These are phyloP conservation scores for Abrostola triplasia DNA, from an alignment of 2,888 invertebrate genomes.

Conservation along the genomic window DNA sequence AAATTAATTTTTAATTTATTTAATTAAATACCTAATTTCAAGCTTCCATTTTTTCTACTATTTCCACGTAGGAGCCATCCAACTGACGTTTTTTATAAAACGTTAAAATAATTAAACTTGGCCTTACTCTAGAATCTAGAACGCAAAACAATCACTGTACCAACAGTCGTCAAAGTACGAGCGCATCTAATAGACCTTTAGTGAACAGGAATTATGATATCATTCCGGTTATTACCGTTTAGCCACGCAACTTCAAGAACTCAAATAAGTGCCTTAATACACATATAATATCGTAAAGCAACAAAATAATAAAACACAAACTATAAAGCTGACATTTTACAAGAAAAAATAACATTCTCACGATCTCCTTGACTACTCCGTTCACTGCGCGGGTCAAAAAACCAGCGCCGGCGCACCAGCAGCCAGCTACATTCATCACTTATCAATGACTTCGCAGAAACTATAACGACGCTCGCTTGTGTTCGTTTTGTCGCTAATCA, in stretches of 20 bases:
- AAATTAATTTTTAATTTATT: too few relatives aligned
- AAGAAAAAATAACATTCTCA: slow-evolving; percentile 2
- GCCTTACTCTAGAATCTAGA: too few relatives aligned
- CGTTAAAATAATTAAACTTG: too few relatives aligned
- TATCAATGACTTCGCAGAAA: slow-evolving; percentile 56
- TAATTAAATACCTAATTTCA: too few relatives aligned
- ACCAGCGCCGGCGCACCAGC: slow-evolving; percentile 35
- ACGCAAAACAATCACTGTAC: too few relatives aligned
- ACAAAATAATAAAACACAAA: not conserved
- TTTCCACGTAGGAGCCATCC: too few relatives aligned
- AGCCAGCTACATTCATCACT: slow-evolving; percentile 50
- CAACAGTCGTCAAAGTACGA: not conserved
- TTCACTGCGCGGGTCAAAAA: slow-evolving; percentile 43
- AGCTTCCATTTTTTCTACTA: too few relatives aligned
- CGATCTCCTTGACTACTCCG: slow-evolving; percentile 37
- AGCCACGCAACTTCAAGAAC: slow-evolving; percentile 3
- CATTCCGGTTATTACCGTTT: slow-evolving; percentile 1
- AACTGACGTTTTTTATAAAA: too few relatives aligned
- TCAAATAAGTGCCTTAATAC: slow-evolving; percentile 1
- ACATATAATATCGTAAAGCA: slow-evolving; percentile 3
- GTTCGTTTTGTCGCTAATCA: slow-evolving; percentile 31
- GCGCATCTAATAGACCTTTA: not conserved
- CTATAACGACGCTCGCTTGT: slow-evolving; percentile 11
- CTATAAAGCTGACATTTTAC: not conserved
- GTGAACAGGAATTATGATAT: not conserved